phyloP scores from a whole-genome alignment of 2,113 vertebrate species.

The Nematolebias whitei region DNA sequence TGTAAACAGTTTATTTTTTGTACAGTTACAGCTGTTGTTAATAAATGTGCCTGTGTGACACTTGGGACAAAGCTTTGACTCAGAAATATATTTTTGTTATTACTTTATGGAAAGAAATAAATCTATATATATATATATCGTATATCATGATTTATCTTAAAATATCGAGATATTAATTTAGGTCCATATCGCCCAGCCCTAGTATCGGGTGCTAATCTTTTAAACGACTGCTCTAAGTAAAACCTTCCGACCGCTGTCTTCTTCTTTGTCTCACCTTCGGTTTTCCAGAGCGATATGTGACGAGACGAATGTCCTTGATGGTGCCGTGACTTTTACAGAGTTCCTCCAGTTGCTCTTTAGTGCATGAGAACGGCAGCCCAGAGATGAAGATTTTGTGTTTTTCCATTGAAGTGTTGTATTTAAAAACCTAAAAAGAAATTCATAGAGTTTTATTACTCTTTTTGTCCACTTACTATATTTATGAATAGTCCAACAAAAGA shows the following conservation, averaged over 20 bases:
- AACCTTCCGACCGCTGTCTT: not conserved
- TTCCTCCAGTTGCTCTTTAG: slow-evolving; percentile 88
- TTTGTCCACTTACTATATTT: not conserved
- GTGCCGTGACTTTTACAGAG: slow-evolving; percentile 87
- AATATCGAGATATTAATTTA: no score
- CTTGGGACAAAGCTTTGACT: no score
- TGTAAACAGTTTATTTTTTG: no score
- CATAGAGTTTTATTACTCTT: not conserved
- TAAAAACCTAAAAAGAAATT: slow-evolving; percentile 85
- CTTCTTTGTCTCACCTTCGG: slow-evolving; percentile 84
- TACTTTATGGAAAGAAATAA: no score
- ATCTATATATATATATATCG: no score
- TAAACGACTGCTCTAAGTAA: not conserved
- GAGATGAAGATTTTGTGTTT: slow-evolving; percentile 97
- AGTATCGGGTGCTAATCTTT: no score
- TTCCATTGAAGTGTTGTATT: slow-evolving; percentile 91
- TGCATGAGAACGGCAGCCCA: slow-evolving; percentile 91
- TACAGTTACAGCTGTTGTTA: no score
- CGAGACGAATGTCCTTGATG: slow-evolving; percentile 89
- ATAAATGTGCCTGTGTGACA: no score
- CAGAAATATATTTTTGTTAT: no score
- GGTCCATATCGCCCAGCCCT: no score
- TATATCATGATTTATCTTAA: no score
- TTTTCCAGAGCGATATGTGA: slow-evolving; percentile 95
- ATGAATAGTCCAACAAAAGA: not conserved